Evolutionary conservation across 1,140 invertebrate genomes (phyloP), one percentile per base, ranked within the genome.

Genomic region (Psilanteris sp.): DNA sequence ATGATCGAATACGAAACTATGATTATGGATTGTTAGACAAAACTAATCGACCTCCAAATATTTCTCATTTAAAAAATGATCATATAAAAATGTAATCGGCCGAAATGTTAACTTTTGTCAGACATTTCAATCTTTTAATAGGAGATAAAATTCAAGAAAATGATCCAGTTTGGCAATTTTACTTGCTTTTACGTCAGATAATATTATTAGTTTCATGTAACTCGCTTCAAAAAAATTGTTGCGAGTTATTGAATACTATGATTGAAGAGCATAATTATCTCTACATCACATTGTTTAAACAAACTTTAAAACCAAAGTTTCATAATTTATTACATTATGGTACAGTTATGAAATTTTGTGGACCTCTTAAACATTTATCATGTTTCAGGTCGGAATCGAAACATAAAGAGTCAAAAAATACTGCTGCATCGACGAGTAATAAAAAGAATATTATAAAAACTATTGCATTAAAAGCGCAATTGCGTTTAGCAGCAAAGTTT

Each of bases 81-180:
- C 8, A 61, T 10, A 39, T 71, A 3, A 44, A 54, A 54, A 70
- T 71, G 34, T 44, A 36, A 7, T 29, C 54, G 13, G 13, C 67
- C 7, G 52, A 71, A 52, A 71, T 71, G 66, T 57, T 9, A 13
- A 43, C 43, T 16, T 71, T 71, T 20, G 37, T 59, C 1, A 3
- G 20, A 4, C 11, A 71, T 27, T 61, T 71, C 18, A 39, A 57
- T 34, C 15, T 71, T 4, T 26, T 61, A 6, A 43, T 57, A 31
- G 27, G 36, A 20, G 36, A 41, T n/a, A 78, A 71, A 18, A 57
- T 77, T 55, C 50, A 50, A 6, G 41, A 79, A 29, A 59, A 50
- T 0, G 46, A 81, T 39, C 18, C 50, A 9, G 59, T 73, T 8
- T 80, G 71, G 73, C 18, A 67, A 10, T 75, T 80, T 10, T 57